Base-by-base conservation (phyloP, 2,113 vertebrate genomes). In the Clupea harengus region DNA sequence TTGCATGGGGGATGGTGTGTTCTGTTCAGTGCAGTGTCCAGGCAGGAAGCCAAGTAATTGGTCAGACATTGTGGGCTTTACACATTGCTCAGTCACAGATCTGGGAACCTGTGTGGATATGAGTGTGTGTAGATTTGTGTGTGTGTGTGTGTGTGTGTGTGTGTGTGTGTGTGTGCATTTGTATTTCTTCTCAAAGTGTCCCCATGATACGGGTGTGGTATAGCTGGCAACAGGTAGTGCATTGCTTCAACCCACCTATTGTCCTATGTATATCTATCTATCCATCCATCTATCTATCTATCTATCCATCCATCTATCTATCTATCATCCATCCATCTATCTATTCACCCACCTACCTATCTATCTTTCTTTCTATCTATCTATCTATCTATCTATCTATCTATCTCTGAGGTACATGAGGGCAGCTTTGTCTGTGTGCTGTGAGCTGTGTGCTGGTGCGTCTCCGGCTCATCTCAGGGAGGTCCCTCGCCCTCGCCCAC, bases 21-120 rank as follows among this genome's bases (percentile, higher is more conserved):
- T 28, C 64, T 32, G 64, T 72, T 72, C 64, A 28, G 64, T 32
- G 25, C 64, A 32, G 64, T 32, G 64, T 72, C 67, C 47, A 46
- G 85, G 81, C 52, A 81, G 49, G 86, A 81, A 54, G 86, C 84
- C 86, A 87, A 87, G 84, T 84, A 87, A 87, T 87, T 87, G 86
- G 84, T 84, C 86, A 87, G 72, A 84, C 82, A 87, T 50, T 84
- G 7, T 83, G 22, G 44, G 80, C 82, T 81, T 87, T 54, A 81
- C 75, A 84, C 86, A 87, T 84, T 83, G 81, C 82, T 81, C 32
- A 72, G 49, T 52, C 28, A 64, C 82, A 84, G 86, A 87, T 87
- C 86, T 84, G 84, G 83, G 83, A 84, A 80, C 25, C n/a, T 72
- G 64, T 72, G 64, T 72, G 64, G 28, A 25, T 28, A 25, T 72